Conservation (phyloP, 1,140 invertebrate genomes). For the Lasioglossum albipes region DNA sequence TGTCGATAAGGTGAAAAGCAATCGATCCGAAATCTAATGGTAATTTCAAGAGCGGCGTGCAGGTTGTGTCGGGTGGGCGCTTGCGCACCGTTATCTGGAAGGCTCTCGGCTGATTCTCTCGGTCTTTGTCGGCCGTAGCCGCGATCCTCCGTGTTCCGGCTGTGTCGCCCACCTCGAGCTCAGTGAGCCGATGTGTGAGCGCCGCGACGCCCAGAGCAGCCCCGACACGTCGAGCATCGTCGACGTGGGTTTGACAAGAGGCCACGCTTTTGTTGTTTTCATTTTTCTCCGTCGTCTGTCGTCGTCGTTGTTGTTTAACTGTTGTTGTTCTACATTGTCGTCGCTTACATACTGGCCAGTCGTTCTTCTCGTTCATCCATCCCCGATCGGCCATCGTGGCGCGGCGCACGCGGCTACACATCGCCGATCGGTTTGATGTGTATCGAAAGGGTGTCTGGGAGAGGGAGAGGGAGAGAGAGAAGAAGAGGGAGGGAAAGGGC, state of each 20-base stretch:
- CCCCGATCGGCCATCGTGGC: slow-evolving; percentile 45
- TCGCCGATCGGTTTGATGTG: slow-evolving; percentile 51
- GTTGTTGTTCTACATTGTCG: slow-evolving; percentile 6
- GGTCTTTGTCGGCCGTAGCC: slow-evolving; percentile 64
- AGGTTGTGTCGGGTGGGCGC: slow-evolving; percentile 26
- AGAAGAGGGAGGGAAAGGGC: no score
- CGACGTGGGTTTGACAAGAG: slow-evolving; percentile 51
- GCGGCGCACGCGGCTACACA: slow-evolving; percentile 52
- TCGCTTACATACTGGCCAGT: slow-evolving; percentile 11
- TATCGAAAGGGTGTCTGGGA: slow-evolving; percentile 46
- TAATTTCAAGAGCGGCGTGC: slow-evolving; percentile 19
- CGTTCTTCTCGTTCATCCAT: slow-evolving; percentile 10
- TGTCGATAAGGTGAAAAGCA: not conserved
- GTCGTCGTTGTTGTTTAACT: slow-evolving; percentile 26
- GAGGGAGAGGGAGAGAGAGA: slow-evolving; percentile 22
- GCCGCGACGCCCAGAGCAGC: slow-evolving; percentile 64
- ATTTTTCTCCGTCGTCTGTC: slow-evolving; percentile 27
- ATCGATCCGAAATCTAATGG: slow-evolving; percentile 14
- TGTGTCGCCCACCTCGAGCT: slow-evolving; percentile 63
- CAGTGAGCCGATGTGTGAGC: slow-evolving; percentile 68
- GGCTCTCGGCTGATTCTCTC: slow-evolving; percentile 61
- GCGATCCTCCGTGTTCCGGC: slow-evolving; percentile 57
- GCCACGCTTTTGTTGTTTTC: slow-evolving; percentile 30
- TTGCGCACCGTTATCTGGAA: slow-evolving; percentile 49
- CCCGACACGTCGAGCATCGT: slow-evolving; percentile 40